A percentile compares a stretch with the other conserved stretches of the same genome.
phyloP scores from a whole-genome alignment of 2,888 invertebrate genomes.

The Pogonocherus hispidulus region DNA sequence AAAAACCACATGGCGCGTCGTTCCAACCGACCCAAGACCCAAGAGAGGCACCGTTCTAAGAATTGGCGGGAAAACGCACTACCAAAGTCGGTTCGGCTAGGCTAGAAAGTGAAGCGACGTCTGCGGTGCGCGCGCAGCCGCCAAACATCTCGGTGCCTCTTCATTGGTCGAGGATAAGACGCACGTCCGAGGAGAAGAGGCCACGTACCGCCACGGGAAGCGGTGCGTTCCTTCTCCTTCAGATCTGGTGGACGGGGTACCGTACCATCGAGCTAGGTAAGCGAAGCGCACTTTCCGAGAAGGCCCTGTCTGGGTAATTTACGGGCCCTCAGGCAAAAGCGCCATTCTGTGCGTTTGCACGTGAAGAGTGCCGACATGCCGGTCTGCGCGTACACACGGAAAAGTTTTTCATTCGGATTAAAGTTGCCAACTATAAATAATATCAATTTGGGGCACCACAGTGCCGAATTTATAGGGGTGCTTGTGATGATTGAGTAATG shows the following conservation, averaged over 20 bases:
- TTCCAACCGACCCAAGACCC: conserved; percentile 1
- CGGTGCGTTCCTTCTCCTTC: too few relatives aligned
- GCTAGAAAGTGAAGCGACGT: conserved; percentile 17
- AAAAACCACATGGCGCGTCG: conserved; percentile 22
- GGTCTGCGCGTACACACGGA: background rate
- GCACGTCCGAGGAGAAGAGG: background rate
- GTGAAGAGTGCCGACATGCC: background rate
- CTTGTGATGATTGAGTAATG: too few relatives aligned
- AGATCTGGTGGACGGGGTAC: too few relatives aligned
- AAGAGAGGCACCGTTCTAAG: conserved; percentile 37
- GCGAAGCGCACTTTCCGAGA: background rate
- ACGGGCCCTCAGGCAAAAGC: background rate
- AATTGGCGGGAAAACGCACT: conserved; percentile 37
- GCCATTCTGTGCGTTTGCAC: background rate
- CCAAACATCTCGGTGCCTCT: background rate
- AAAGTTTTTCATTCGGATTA: too few relatives aligned
- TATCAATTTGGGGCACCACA: too few relatives aligned
- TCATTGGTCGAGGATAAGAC: background rate
- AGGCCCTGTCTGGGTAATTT: background rate
- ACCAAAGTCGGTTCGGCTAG: conserved; percentile 10
- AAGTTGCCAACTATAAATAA: too few relatives aligned
- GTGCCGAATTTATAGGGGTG: too few relatives aligned
- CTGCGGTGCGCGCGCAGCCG: background rate
- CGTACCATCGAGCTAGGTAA: too few relatives aligned
- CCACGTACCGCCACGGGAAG: background rate